Conservation (phyloP, 2,888 invertebrate genomes). For the Scaptodrosophila latifasciaeformis region DNA sequence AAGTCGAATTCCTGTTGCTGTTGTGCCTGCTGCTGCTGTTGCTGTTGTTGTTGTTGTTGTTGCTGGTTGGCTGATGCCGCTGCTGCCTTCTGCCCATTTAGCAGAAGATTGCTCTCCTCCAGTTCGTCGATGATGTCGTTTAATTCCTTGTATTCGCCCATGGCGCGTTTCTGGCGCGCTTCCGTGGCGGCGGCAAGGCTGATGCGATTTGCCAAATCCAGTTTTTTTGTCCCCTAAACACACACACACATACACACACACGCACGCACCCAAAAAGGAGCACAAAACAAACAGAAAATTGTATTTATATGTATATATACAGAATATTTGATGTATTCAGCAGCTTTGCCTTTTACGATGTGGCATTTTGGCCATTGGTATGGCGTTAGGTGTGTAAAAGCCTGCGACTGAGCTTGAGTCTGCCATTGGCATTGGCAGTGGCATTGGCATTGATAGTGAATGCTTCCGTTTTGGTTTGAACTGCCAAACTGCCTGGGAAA, state of each 20-base stretch:
- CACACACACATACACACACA: constrained; percentile 16
- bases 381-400: no score
- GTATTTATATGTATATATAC: no score
- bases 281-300: constrained; percentile 31
- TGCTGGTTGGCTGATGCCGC: constrained; percentile 30
- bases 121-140: constrained; percentile 66
- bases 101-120: constrained; percentile 57
- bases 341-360: constrained; percentile 7
- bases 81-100: constrained; percentile 30
- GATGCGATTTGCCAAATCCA: constrained; percentile 61
- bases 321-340: constrained; percentile 57
- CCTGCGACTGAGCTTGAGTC: not conserved
- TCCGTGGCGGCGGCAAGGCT: constrained; percentile 35
- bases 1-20: constrained; percentile 58
- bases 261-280: not conserved
- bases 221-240: constrained; percentile 56
- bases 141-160: constrained; percentile 58
- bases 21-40: constrained; percentile 36
- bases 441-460: no score
- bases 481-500: constrained; percentile 1
- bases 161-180: constrained; percentile 65
- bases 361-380: no score
- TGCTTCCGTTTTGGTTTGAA: not conserved
- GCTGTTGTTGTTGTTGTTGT: constrained; percentile 35
- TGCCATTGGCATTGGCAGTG: no score